Evolutionary conservation across 2,797 vertebrate genomes (phyloP).

Genomic region (Ambastaia sidthimunki): DNA sequence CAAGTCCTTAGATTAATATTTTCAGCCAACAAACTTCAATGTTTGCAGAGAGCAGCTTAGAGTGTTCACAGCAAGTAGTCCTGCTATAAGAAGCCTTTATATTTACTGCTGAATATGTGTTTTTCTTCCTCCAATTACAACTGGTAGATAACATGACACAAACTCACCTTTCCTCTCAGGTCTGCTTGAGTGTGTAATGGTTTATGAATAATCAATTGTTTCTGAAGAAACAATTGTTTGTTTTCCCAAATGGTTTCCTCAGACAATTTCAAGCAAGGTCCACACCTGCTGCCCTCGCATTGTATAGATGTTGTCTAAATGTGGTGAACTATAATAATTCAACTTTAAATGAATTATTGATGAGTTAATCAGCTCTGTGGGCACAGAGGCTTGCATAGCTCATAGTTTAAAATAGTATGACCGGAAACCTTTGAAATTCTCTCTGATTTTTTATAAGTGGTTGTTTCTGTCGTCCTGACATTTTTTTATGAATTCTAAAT

Average conservation of each 20-base stretch:
- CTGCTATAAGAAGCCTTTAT: not conserved
- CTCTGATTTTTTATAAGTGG: not conserved
- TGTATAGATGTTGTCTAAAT: slow-evolving; percentile 19
- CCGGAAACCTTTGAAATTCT: not conserved
- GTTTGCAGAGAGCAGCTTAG: not conserved
- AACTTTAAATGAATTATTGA: not conserved
- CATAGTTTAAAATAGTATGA: not conserved
- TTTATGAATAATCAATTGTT: slow-evolving; percentile 6
- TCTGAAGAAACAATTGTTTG: not conserved
- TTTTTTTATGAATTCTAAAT: slow-evolving; percentile 1
- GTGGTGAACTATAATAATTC: slow-evolving; percentile 9
- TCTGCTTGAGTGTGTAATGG: not conserved
- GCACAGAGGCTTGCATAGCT: not conserved
- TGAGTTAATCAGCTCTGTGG: not conserved
- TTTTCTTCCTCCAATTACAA: no score
- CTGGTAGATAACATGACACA: not conserved
- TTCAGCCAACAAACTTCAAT: not conserved
- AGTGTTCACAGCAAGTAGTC: not conserved
- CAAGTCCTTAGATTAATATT: slow-evolving; percentile 5
- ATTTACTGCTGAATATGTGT: no score
- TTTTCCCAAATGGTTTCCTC: not conserved
- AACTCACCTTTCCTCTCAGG: not conserved
- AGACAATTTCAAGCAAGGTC: not conserved
- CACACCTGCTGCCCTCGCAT: not conserved
- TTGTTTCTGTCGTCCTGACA: not conserved